Evolutionary conservation across 2,888 invertebrate genomes (phyloP), one percentile per base, ranked within the genome.

Genomic region (Plusia festucae): DNA sequence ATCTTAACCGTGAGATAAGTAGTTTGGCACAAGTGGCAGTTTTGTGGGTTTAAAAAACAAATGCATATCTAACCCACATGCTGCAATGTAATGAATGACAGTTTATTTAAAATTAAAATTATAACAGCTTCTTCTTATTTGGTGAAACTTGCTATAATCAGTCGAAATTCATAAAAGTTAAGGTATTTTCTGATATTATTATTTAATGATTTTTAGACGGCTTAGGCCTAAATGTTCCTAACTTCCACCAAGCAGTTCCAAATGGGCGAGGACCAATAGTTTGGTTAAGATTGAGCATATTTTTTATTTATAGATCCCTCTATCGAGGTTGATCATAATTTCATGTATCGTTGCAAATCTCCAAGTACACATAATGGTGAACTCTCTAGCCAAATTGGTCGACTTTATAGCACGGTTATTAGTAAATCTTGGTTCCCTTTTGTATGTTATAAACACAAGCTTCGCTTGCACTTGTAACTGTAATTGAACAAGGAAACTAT

Each of bases 371-470:
- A 9, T 46, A 74, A 30, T 55, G 58, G 27, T 75, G 40, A 63
- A 62, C 8, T 40, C 53, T 15, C 7, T 6, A 49, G 46, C 46
- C 18, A 52, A 27, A 71, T 58, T 60, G 27, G 32, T 46, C 24
- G 51, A 72, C 60, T 70, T 69, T 27, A 75, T 40, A 44, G 27
- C 75, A 8, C 16, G 13, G 30, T 30, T 76, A 70, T 72, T 76
- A 70, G 59, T 76, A 71, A 73, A 76, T 64, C 46, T 76, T 34
- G 46, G 60, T 65, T 58, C 51, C 60, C 60, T 65, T 71, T 76
- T 52, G 24, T 56, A 75, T 53, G 56, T 53, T 55, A 53, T 60
- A 52, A 60, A 46, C 27, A 52, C 34, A 51, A 58, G 59, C 34
- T 27, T 58, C 60, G 27, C 60, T 65, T 60, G 65, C 60, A 49